phyloP scores from a whole-genome alignment of 1,140 invertebrate genomes.

The Calliopsis andreniformis region DNA sequence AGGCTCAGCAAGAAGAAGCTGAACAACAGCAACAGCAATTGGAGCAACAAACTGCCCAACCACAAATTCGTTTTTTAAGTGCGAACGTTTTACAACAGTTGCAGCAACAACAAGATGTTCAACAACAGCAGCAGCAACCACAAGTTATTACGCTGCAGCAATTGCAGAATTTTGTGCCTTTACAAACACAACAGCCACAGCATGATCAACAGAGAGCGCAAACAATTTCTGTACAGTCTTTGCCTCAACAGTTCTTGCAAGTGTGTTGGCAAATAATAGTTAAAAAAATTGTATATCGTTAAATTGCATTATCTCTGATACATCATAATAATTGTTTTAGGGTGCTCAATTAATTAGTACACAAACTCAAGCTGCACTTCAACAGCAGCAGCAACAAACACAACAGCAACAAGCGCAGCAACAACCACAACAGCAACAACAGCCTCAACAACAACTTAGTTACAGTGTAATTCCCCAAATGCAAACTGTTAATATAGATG shows the following conservation, averaged over 20 bases:
- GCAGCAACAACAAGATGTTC: slow-evolving; percentile 76
- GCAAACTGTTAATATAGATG: slow-evolving; percentile 95
- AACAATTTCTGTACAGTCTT: slow-evolving; percentile 82
- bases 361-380: slow-evolving; percentile 72
- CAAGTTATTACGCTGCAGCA: slow-evolving; percentile 83
- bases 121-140: slow-evolving; percentile 75
- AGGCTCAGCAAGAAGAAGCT: slow-evolving; percentile 75
- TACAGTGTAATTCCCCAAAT: slow-evolving; percentile 87
- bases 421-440: slow-evolving; percentile 80
- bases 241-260: slow-evolving; percentile 83
- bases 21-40: slow-evolving; percentile 83
- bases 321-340: slow-evolving; percentile 50
- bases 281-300: neutral
- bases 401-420: slow-evolving; percentile 79
- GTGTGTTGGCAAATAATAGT: too few relatives aligned
- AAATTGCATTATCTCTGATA: neutral
- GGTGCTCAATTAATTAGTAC: slow-evolving; percentile 75
- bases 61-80: slow-evolving; percentile 79
- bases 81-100: slow-evolving; percentile 78
- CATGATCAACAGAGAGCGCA: slow-evolving; percentile 79
- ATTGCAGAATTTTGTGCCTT: slow-evolving; percentile 82
- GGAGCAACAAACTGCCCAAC: slow-evolving; percentile 74
- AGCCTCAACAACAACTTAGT: slow-evolving; percentile 82
- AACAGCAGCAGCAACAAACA: slow-evolving; percentile 80
- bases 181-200: slow-evolving; percentile 76